Evolutionary conservation across 1,140 invertebrate genomes (phyloP), one percentile per base, ranked within the genome.

Genomic region (Anastatus disparis): DNA sequence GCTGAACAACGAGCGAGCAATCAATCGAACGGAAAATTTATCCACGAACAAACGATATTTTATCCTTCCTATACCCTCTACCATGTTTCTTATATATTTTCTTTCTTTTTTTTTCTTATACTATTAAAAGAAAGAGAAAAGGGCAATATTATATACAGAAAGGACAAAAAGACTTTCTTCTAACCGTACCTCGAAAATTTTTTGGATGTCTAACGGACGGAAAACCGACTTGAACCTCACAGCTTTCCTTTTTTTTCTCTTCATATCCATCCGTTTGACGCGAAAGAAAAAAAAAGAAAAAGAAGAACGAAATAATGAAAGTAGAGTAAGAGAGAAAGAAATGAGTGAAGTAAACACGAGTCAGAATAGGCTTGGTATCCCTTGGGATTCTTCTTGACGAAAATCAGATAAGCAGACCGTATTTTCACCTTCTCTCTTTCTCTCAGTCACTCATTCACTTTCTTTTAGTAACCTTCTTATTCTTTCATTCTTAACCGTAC

Each of bases 381-480:
- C 70, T 63, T 24, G 50, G 75, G 74, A 73, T 71, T 29, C 44
- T 46, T 38, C 35, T 12, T 38, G 35, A 3, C 15, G 15, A n/a
- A 44, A 77, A 74, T 74, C 73, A 71, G 72, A 74, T 77, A 74
- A 74, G 65, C 67, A 73, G 58, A 73, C 63, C 44, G 70, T 71
- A 61, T 72, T 72, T 72, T 31, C 40, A 74, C 58, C 61, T 70
- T 26, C 29, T 52, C 13, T 15, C 8, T 15, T 3, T 10, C 35
- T 4, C 12, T 15, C 46, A n/a, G 27, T 52, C 12, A 38, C 3
- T 26, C 35, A 40, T 3, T 12, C 13, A n/a, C n/a, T 35, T 4
- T 13, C 10, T n/a, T 50, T 65, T 13, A 0, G 13, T 22, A 22
- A n/a, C 31, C 55, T 13, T 53, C 55, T 6, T 0, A 22, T 31